Evolutionary conservation across 2,113 vertebrate genomes (phyloP).

Genomic region (Phyllostomus hastatus): DNA sequence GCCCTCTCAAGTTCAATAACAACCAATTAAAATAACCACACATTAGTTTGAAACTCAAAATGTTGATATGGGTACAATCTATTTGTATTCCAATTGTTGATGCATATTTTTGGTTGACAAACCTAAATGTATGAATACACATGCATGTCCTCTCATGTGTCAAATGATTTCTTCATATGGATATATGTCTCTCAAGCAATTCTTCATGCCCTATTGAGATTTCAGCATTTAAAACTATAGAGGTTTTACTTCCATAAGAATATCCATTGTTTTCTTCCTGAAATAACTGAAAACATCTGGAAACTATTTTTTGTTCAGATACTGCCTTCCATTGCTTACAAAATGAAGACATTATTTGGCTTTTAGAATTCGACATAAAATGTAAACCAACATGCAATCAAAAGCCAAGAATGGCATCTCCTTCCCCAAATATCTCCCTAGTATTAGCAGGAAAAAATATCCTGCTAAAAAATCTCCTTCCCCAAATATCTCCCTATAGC

Average conservation of each 20-base stretch:
- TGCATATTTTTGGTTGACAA: background rate
- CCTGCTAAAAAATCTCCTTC: no score
- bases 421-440: background rate
- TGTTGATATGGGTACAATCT: background rate
- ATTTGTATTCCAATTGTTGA: background rate
- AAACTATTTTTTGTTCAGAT: background rate
- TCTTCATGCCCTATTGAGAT: background rate
- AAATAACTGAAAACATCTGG: background rate
- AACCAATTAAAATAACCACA: background rate
- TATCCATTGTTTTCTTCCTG: background rate
- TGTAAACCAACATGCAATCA: slow-evolving; percentile 1
- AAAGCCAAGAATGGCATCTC: slow-evolving; percentile 1
- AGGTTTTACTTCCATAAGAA: background rate
- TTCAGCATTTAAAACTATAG: background rate
- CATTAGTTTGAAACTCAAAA: slow-evolving; percentile 14
- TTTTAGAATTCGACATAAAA: slow-evolving; percentile 1
- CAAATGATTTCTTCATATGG: slow-evolving; percentile 5
- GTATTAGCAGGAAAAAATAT: background rate
- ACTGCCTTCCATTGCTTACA: background rate
- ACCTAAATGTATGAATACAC: background rate
- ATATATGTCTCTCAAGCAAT: background rate
- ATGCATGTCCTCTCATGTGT: background rate
- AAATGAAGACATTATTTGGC: background rate
- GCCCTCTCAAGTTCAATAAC: background rate
- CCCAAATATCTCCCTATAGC: background rate